Percentiles rank a stretch among this genome's conserved stretches.
Evolutionary conservation across 2,113 vertebrate genomes (phyloP).

Genomic region (Eurystomus gularis): DNA sequence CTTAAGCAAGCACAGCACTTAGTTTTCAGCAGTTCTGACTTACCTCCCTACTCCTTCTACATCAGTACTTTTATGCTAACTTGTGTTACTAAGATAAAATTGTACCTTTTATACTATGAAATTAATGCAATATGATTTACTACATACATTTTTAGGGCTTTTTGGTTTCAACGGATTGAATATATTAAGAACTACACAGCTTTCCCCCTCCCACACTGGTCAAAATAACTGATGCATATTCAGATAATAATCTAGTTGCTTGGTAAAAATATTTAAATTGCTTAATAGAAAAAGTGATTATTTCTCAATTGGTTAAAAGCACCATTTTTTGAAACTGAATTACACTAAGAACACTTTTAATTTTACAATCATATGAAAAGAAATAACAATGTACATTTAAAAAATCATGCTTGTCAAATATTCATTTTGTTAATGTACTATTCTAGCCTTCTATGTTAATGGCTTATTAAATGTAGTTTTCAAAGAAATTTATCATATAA

Average conservation of each 20-base stretch:
- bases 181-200: neutral
- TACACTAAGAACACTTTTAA: slow-evolving; percentile 2
- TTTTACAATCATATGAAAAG: neutral
- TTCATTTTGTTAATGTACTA: slow-evolving; percentile 7
- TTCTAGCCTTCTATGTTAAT: neutral
- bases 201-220: neutral
- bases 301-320: slow-evolving; percentile 36
- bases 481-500: slow-evolving; percentile 5
- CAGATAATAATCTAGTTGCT: slow-evolving; percentile 27
- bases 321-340: slow-evolving; percentile 17
- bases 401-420: slow-evolving; percentile 16
- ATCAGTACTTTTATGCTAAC: neutral
- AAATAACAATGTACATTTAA: neutral
- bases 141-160: neutral
- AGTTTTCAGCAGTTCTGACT: neutral
- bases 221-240: slow-evolving; percentile 43
- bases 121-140: neutral
- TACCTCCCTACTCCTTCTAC: neutral
- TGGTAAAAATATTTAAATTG: slow-evolving; percentile 59
- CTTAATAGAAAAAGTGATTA: slow-evolving; percentile 43
- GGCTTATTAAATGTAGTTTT: neutral
- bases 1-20: accelerated
- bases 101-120: neutral
- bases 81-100: neutral
- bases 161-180: neutral